A percentile compares a stretch with the other conserved stretches of the same genome.
These are phyloP conservation scores for Geopemphigus sp. DNA, from an alignment of 1,140 invertebrate genomes.

Conservation along the genomic window DNA sequence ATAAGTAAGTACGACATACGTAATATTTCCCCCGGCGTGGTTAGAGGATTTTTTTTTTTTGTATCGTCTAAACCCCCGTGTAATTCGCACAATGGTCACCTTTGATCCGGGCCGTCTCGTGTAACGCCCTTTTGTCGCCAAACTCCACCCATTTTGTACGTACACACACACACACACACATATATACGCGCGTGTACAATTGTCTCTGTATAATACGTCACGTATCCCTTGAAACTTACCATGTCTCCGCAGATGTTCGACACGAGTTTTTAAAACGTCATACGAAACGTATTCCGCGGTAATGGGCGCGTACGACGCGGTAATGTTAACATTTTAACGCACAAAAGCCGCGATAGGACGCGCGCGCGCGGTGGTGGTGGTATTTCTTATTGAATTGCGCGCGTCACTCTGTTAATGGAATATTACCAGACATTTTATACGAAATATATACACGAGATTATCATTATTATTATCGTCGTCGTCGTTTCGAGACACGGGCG, in stretches of 20 bases:
- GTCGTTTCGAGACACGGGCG: no score
- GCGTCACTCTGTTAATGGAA: background rate
- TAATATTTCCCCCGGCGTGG: background rate
- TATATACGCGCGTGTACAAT: background rate
- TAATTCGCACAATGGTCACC: conserved; percentile 47
- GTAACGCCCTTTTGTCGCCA: conserved; percentile 47
- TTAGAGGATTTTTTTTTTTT: background rate
- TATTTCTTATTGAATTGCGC: background rate
- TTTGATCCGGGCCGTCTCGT: conserved; percentile 30
- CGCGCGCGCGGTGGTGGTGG: no score
- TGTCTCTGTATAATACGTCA: no score
- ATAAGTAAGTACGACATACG: conserved; percentile 1
- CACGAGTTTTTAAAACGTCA: conserved; percentile 46
- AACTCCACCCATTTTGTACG: conserved; percentile 46
- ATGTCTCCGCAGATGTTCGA: conserved; percentile 30
- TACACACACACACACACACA: background rate
- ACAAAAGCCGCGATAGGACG: background rate
- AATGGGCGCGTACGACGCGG: background rate
- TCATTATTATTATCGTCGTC: no score
- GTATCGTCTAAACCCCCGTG: conserved; percentile 16
- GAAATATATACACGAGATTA: no score
- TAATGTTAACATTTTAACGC: no score
- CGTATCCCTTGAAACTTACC: no score
- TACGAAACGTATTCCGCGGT: conserved; percentile 16
- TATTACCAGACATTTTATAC: no score